Evolutionary conservation across 2,113 vertebrate species (phyloP), one percentile per base, ranked within the genome.

Genomic region (Phaethon lepturus): DNA sequence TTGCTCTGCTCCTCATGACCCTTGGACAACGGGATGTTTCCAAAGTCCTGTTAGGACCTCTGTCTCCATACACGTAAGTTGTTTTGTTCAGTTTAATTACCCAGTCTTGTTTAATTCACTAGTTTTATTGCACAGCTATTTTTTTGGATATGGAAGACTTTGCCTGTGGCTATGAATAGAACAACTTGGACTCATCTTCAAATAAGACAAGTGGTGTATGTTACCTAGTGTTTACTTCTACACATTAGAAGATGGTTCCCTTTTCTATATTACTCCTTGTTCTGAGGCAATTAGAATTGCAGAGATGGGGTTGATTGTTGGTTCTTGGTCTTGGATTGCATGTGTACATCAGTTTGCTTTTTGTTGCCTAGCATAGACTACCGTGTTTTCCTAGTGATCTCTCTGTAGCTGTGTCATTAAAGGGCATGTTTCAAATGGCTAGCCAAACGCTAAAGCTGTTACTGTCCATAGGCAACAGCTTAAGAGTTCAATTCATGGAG

Each of bases 11-110:
- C 69, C 98, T 99, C 93, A 99, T 99, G 99, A 99, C 99, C 90
- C 99, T 99, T 96, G 99, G 99, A 94, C 99, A 99, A 88, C 99
- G 99, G 95, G 99, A 99, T 76, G 99, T 99, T 97, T 99, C 99
- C 72, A 99, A 99, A 99, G 97, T 99, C 86, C 98, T 99, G 44
- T 97, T 99, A 14, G 99, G 99, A 98, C 99, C 99, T 10, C 98
- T 99, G 49, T 99, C 99, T 38, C 98, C 99, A 3, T 99, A 99
- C 97, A 99, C 99, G 99, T 99, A 98, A 99, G 99, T 97, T 86
- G 33, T 86, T 97, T 95, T 90, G 64, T 86, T 91, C 67, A 62
- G 16, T 84, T 62, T 69, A 50, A 17, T 89, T 73, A 40, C 35
- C 31, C n/a, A 68, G 26, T 80, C 33, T 17, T 75, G 5, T 94